Percentiles rank a stretch among this genome's conserved stretches.
phyloP scores from a whole-genome alignment of 2,113 vertebrate species.

The Beaufortia kweichowensis region DNA sequence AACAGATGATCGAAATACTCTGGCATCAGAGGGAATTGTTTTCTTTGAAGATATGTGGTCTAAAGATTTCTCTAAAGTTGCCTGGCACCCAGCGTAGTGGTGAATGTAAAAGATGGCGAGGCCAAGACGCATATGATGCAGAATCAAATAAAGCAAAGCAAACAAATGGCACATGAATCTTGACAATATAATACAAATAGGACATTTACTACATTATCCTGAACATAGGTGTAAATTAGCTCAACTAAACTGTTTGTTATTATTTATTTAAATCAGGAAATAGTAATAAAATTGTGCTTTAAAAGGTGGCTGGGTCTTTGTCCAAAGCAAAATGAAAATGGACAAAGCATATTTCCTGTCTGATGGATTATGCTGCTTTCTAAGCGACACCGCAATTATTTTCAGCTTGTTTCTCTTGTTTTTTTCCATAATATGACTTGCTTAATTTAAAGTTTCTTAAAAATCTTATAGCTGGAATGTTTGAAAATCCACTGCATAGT shows the following conservation, averaged over 20 bases:
- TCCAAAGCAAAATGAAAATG: too few species aligned
- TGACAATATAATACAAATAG: too few species aligned
- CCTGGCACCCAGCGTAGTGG: not conserved
- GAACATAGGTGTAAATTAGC: too few species aligned
- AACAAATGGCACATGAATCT: not conserved
- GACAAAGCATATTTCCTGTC: not conserved
- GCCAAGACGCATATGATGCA: not conserved
- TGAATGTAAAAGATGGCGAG: not conserved
- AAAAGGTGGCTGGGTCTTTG: too few species aligned
- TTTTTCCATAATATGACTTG: not conserved
- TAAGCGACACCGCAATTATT: not conserved
- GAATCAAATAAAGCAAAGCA: not conserved
- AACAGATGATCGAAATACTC: constrained; percentile 22
- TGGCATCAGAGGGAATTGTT: constrained; percentile 22
- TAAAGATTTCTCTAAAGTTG: constrained; percentile 19
- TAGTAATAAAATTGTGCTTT: too few species aligned
- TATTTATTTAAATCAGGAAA: too few species aligned
- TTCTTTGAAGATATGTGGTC: constrained; percentile 21
- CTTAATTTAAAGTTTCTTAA: not conserved
- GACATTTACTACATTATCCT: too few species aligned
- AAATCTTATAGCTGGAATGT: not conserved
- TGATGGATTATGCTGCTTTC: not conserved
- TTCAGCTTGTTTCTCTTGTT: not conserved
- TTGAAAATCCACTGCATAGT: not conserved
- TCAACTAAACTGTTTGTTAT: too few species aligned